Percentiles rank a stretch among this genome's conserved stretches.
Evolutionary conservation across 2,797 vertebrate species (phyloP).

Genomic region (Hemibagrus guttatus): DNA sequence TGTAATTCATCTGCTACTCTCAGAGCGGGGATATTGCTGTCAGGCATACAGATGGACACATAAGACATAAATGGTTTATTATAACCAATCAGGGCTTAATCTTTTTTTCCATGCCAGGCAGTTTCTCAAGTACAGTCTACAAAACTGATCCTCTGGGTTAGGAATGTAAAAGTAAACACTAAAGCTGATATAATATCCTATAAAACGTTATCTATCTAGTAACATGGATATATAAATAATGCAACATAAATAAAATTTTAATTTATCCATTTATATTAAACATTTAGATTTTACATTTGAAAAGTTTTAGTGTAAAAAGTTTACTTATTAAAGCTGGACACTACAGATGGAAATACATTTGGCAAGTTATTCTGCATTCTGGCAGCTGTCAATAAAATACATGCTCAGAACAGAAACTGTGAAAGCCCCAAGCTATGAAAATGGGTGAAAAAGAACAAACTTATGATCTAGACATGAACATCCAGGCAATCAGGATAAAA

Average conservation of each 20-base stretch:
- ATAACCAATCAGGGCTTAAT: constrained; percentile 13
- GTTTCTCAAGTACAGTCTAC: constrained; percentile 1
- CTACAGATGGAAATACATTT: neutral
- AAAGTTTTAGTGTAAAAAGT: neutral
- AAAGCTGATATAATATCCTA: neutral
- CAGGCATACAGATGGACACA: constrained; percentile 39
- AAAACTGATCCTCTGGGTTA: neutral
- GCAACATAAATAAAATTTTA: neutral
- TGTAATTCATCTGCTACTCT: constrained; percentile 47
- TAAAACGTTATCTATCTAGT: neutral
- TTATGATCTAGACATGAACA: neutral
- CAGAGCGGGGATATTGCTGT: constrained; percentile 33
- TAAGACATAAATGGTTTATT: constrained; percentile 39
- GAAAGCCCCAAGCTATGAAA: neutral
- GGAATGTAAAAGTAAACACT: neutral
- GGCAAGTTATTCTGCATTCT: neutral
- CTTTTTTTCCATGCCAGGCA: constrained; percentile 17
- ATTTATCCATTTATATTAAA: neutral
- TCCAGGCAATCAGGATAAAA: neutral
- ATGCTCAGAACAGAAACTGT: neutral
- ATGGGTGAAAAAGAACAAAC: neutral
- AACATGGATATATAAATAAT: too few species aligned
- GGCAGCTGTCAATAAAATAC: neutral
- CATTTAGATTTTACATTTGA: neutral
- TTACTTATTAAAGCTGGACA: neutral